Evolutionary conservation across 35 echinoderm and acorn worm genomes (phyloP).

Genomic region (Amphiura filiformis): DNA sequence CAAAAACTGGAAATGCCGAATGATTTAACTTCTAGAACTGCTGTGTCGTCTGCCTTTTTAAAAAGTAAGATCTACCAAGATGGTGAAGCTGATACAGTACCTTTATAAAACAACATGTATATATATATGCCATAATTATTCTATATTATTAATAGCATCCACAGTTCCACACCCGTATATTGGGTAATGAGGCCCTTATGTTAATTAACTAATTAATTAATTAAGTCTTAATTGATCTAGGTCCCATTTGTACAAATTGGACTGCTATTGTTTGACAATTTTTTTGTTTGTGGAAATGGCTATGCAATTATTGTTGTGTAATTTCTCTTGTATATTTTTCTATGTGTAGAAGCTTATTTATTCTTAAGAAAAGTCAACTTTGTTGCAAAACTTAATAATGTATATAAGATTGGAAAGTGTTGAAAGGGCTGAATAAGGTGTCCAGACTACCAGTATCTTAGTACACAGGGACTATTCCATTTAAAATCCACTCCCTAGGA

Average conservation of each 20-base stretch:
- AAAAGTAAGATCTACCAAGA: too few relatives aligned
- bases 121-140: not conserved
- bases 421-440: too few relatives aligned
- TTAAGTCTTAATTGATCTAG: not conserved
- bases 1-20: too few relatives aligned
- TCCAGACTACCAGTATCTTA: too few relatives aligned
- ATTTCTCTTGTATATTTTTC: conserved; percentile 14
- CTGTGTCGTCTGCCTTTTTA: too few relatives aligned
- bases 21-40: too few relatives aligned
- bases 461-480: too few relatives aligned
- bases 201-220: not conserved
- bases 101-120: not conserved
- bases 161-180: not conserved
- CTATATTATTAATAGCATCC: not conserved
- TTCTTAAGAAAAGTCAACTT: not conserved
- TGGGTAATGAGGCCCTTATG: not conserved
- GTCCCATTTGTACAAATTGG: not conserved
- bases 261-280: not conserved
- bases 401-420: not conserved
- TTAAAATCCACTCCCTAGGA: too few relatives aligned
- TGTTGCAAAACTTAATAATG: conserved; percentile 3
- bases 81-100: not conserved
- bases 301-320: conserved; percentile 13
- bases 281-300: conserved; percentile 10
- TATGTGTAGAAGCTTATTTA: conserved; percentile 15